Evolutionary conservation across 2,888 invertebrate species (phyloP).

Genomic region (Drosophila anceps): DNA sequence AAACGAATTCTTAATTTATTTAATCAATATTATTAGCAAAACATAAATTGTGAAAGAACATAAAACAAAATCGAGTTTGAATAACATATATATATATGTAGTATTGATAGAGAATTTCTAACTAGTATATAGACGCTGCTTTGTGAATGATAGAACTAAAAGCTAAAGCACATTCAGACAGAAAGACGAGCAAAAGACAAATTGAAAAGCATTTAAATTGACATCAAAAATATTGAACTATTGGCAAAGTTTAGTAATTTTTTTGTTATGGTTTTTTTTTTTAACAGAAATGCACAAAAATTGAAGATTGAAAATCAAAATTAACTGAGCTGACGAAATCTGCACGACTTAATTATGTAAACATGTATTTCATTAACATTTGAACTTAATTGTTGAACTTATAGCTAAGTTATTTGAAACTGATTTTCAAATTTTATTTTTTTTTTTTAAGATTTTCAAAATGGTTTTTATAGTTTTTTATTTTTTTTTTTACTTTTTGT

Average conservation of each 20-base stretch:
- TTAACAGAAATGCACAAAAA: conserved; percentile 39
- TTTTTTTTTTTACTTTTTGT: conserved; percentile 34
- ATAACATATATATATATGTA: conserved; percentile 34
- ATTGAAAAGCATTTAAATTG: conserved; percentile 15
- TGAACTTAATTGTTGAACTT: conserved; percentile 47
- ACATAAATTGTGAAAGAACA: conserved; percentile 42
- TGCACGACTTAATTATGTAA: conserved; percentile 20
- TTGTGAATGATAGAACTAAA: conserved; percentile 44
- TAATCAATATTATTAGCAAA: conserved; percentile 52
- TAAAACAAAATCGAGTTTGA: conserved; percentile 37
- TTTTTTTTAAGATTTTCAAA: conserved; percentile 39
- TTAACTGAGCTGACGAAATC: conserved; percentile 29
- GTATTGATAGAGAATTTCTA: conserved; percentile 20
- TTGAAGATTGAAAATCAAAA: conserved; percentile 19
- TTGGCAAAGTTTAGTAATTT: neutral
- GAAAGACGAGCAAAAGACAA: conserved; percentile 23
- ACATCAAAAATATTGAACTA: conserved; percentile 6
- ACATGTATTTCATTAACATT: conserved; percentile 16
- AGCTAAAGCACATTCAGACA: conserved; percentile 36
- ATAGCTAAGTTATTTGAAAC: conserved; percentile 26
- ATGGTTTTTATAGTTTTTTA: neutral
- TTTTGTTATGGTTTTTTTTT: conserved; percentile 7
- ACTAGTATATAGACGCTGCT: conserved; percentile 32
- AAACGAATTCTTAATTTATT: conserved; percentile 62
- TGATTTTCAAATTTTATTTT: neutral